Percentiles rank a stretch among this genome's conserved stretches.
Evolutionary conservation across 2,113 vertebrate genomes (phyloP).

Genomic region (Ceyx cyanopectus): DNA sequence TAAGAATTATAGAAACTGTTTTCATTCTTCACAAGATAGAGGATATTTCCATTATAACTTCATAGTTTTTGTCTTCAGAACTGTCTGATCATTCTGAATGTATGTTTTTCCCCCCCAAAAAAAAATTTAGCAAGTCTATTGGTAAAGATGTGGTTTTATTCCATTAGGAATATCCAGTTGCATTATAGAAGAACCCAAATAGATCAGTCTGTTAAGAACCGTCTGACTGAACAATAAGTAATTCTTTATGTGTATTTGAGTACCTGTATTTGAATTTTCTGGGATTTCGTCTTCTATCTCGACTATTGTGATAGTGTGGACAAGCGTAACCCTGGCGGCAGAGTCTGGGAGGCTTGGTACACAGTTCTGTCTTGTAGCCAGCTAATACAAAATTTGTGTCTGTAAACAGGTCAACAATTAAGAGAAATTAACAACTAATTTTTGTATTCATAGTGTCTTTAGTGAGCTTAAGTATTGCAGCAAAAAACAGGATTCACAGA

Average conservation of each 20-base stretch:
- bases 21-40: neutral
- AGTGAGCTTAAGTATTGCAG: neutral
- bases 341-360: conserved; percentile 90
- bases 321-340: conserved; percentile 95
- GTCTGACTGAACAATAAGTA: neutral
- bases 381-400: conserved; percentile 92
- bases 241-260: neutral
- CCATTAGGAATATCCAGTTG: neutral
- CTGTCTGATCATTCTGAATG: neutral
- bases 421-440: neutral
- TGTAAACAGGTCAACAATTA: conserved; percentile 65
- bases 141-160: neutral
- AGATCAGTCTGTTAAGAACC: neutral
- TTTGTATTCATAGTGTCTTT: neutral
- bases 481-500: neutral
- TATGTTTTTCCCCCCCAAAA: fast-evolving
- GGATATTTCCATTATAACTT: neutral
- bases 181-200: neutral
- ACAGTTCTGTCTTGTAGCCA: conserved; percentile 94
- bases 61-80: neutral
- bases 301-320: conserved; percentile 91
- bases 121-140: neutral
- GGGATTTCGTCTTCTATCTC: conserved; percentile 90
- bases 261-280: conserved; percentile 92
- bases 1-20: neutral